Percentiles rank a stretch among this genome's conserved stretches.
These are phyloP conservation scores for Archocentrus centrarchus DNA, from an alignment of 2,113 vertebrate species.

Conservation along the genomic window DNA sequence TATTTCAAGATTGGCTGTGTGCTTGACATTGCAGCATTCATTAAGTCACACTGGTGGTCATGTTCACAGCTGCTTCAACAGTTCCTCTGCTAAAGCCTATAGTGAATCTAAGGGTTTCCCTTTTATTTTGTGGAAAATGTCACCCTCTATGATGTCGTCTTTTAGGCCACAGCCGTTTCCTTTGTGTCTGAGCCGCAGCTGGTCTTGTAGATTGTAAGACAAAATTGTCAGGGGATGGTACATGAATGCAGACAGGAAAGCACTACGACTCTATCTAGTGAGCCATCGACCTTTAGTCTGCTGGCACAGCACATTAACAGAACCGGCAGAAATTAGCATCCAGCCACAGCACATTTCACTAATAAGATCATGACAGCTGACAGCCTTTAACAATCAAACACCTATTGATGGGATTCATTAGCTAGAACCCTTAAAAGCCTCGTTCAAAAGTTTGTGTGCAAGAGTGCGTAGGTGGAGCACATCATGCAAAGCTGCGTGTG, in stretches of 20 bases:
- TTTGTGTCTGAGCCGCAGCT: slow-evolving; percentile 18
- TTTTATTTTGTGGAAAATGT: neutral
- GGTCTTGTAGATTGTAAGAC: slow-evolving; percentile 2
- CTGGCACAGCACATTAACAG: slow-evolving; percentile 62
- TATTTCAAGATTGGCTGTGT: slow-evolving; percentile 4
- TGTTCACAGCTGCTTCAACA: slow-evolving; percentile 1
- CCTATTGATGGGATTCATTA: slow-evolving; percentile 71
- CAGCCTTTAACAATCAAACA: slow-evolving; percentile 66
- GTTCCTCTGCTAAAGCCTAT: neutral
- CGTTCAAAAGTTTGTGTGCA: slow-evolving; percentile 9
- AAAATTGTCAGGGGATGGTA: slow-evolving; percentile 24
- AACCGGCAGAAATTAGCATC: slow-evolving; percentile 56
- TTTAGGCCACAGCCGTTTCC: neutral
- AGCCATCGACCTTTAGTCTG: slow-evolving; percentile 61
- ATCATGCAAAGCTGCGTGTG: neutral
- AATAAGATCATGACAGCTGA: slow-evolving; percentile 72
- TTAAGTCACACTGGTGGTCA: neutral
- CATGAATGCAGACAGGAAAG: slow-evolving; percentile 1
- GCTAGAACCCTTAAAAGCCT: slow-evolving; percentile 61
- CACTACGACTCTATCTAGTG: slow-evolving; percentile 24
- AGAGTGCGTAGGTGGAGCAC: slow-evolving; percentile 8
- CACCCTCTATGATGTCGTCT: neutral
- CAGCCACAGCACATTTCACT: slow-evolving; percentile 66
- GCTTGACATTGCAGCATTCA: slow-evolving; percentile 8
- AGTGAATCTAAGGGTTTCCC: neutral